phyloP scores from a whole-genome alignment of 2,888 invertebrate species.

The Anarsia innoxiella region DNA sequence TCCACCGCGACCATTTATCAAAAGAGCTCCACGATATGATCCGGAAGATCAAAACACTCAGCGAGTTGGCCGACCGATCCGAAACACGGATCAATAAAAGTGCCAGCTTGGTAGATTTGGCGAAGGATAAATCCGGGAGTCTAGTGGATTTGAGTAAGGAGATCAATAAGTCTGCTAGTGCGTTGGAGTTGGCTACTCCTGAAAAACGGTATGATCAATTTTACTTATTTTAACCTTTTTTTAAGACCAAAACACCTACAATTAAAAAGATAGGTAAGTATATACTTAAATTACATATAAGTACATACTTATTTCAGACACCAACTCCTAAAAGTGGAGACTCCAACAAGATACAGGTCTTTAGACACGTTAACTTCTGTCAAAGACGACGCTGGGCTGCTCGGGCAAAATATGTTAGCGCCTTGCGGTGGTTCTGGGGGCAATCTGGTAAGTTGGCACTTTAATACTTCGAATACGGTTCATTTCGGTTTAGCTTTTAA shows the following conservation, averaged over 20 bases:
- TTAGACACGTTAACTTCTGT: slow-evolving; percentile 52
- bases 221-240: too few relatives aligned
- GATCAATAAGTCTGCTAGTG: slow-evolving; percentile 50
- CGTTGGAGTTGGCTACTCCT: slow-evolving; percentile 54
- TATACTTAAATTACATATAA: too few relatives aligned
- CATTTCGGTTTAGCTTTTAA: too few relatives aligned
- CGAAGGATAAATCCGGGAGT: slow-evolving; percentile 50
- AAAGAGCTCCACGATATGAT: slow-evolving; percentile 52
- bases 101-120: slow-evolving; percentile 38
- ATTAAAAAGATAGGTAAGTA: too few relatives aligned
- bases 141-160: slow-evolving; percentile 46
- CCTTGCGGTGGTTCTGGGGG: too few relatives aligned
- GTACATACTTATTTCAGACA: slow-evolving; percentile 27
- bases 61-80: slow-evolving; percentile 17
- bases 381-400: slow-evolving; percentile 33
- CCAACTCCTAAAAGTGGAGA: slow-evolving; percentile 38
- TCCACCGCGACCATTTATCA: slow-evolving; percentile 46
- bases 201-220: slow-evolving; percentile 44
- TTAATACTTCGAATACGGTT: too few relatives aligned
- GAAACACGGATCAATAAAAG: slow-evolving; percentile 27
- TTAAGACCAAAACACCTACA: too few relatives aligned
- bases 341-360: slow-evolving; percentile 61
- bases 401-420: too few relatives aligned
- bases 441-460: too few relatives aligned
- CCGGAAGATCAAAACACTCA: slow-evolving; percentile 43